phyloP scores from a whole-genome alignment of 2,113 vertebrate genomes.

The Bubo bubo region DNA sequence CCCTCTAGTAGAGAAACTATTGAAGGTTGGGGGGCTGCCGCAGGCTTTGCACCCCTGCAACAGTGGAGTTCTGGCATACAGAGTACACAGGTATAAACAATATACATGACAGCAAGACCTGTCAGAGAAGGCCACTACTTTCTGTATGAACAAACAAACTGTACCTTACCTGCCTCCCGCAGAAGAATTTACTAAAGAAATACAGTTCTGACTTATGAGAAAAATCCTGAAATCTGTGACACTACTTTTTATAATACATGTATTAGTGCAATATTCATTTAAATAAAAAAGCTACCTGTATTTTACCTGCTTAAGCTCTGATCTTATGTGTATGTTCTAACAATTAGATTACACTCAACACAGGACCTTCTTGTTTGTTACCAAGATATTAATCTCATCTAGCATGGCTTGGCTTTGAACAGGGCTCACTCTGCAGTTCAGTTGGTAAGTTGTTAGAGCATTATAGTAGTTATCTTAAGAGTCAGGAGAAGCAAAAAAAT shows the following conservation, averaged over 20 bases:
- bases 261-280: neutral
- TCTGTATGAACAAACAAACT: neutral
- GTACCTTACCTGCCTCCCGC: too few relatives aligned
- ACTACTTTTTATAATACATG: fast-evolving
- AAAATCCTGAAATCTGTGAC: neutral
- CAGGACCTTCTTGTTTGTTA: neutral
- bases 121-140: neutral
- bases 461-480: neutral
- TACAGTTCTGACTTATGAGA: neutral
- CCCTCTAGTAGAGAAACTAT: neutral
- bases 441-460: fast-evolving
- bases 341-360: neutral
- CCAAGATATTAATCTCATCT: neutral
- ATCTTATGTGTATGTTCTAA: neutral
- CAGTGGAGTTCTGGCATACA: fast-evolving
- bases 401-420: neutral
- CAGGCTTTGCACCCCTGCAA: fast-evolving
- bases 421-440: neutral
- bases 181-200: neutral
- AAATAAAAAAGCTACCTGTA: neutral
- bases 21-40: neutral
- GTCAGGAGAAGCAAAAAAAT: neutral
- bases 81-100: fast-evolving
- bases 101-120: fast-evolving
- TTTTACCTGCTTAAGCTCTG: neutral